Evolutionary conservation across 1,140 invertebrate genomes (phyloP), one percentile per base, ranked within the genome.

Genomic region (Paraescarpia echinospica): DNA sequence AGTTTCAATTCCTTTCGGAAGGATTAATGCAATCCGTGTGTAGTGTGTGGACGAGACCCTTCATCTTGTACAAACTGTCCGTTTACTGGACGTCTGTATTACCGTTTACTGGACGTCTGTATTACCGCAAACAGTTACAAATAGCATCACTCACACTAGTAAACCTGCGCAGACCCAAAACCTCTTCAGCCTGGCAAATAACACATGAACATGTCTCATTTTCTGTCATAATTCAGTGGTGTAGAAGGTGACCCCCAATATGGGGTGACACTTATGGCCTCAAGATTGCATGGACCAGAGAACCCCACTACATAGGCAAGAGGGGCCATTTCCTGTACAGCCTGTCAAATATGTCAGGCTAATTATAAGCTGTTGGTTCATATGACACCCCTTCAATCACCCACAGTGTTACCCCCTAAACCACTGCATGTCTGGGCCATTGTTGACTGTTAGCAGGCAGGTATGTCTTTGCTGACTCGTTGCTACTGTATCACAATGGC

Each of bases 281-380:
- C 27, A 31, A 18, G 27, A 77, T 27, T 77, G 59, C 59, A 77
- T 22, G 59, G 59, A 77, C 59, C 59, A 77, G 41, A 77, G 59
- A 31, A 77, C 59, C 59, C 59, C 4, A 77, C 8, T 77, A 27
- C 22, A 22, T 5, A 77, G 59, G 27, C 12, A 27, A 77, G 59
- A 77, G 59, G 59, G 59, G 59, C 59, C 59, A 77, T 77, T 77
- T 77, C 59, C 59, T 77, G 59, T 77, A 77, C 22, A 27, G 59
- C 59, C 59, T 77, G 59, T 77, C 59, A 77, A 77, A 77, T 77
- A 77, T 77, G 59, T 77, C 59, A 77, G 59, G 59, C 59, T 77
- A 77, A 77, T 77, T 77, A 77, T 77, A 77, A 77, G 59, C 59
- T 77, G 59, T 6, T 77, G 59, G 59, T 77, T 31, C 59, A 77